These are phyloP conservation scores for Lottia scabra DNA, from an alignment of 2,888 invertebrate genomes.

Conservation along the genomic window DNA sequence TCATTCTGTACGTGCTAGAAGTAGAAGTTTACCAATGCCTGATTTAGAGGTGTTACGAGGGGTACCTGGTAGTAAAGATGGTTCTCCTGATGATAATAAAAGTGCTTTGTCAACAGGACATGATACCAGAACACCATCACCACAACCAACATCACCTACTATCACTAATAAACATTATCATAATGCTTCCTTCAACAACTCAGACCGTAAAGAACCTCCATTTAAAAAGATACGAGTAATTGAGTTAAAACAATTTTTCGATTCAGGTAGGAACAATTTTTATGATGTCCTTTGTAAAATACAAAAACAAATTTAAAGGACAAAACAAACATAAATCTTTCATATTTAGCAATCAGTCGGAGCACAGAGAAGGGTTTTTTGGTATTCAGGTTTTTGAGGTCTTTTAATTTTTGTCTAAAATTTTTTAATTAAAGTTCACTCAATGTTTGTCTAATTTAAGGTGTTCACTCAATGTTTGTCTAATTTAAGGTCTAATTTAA, in stretches of 20 bases:
- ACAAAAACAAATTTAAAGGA: no score
- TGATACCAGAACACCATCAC: slow-evolving; percentile 20
- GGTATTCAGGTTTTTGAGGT: no score
- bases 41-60: slow-evolving; percentile 43
- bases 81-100: slow-evolving; percentile 21
- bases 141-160: slow-evolving; percentile 4
- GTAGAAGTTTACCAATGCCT: slow-evolving; percentile 84
- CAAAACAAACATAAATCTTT: no score
- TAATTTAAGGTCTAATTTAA: no score
- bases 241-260: slow-evolving; percentile 90
- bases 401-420: no score
- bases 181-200: slow-evolving; percentile 19
- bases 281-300: no score
- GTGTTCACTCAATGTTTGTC: no score
- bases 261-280: slow-evolving; percentile 72
- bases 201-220: slow-evolving; percentile 59
- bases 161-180: neutral
- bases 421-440: no score
- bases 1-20: slow-evolving; percentile 83
- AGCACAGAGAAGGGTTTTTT: no score
- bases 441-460: no score
- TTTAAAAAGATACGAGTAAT: slow-evolving; percentile 84
- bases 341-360: no score
- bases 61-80: slow-evolving; percentile 25
- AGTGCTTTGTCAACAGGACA: slow-evolving; percentile 9